These are phyloP conservation scores for Eupeodes corollae DNA, from an alignment of 1,140 invertebrate genomes.

Conservation along the genomic window DNA sequence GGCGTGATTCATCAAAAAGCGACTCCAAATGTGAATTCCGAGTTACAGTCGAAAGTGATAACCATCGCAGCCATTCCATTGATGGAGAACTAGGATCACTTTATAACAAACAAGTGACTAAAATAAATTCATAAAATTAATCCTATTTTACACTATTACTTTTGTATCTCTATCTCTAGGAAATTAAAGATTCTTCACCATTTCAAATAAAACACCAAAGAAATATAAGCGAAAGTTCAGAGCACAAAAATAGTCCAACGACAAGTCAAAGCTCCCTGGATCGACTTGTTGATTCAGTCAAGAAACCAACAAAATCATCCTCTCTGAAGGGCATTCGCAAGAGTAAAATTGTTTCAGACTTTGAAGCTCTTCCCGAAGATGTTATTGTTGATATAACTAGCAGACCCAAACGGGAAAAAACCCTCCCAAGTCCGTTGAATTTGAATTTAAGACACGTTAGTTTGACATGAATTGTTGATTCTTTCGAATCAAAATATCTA, in stretches of 20 bases:
- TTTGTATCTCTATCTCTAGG: too few relatives aligned
- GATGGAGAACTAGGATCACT: slow-evolving; percentile 4
- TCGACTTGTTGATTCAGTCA: not conserved
- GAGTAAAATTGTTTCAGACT: slow-evolving; percentile 27
- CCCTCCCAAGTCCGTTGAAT: slow-evolving; percentile 30
- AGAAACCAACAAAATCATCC: slow-evolving; percentile 19
- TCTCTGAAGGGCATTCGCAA: slow-evolving; percentile 29
- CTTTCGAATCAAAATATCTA: not conserved
- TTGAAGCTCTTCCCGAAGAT: slow-evolving; percentile 32
- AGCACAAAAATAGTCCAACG: too few relatives aligned
- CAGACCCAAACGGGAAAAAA: slow-evolving; percentile 14
- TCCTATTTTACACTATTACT: too few relatives aligned
- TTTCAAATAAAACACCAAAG: too few relatives aligned
- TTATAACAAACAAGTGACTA: too few relatives aligned
- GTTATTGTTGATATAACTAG: slow-evolving; percentile 25
- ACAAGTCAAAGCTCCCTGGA: too few relatives aligned
- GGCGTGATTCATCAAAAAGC: slow-evolving; percentile 32
- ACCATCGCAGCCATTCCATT: slow-evolving; percentile 3
- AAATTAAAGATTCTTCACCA: too few relatives aligned
- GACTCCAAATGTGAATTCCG: slow-evolving; percentile 10
- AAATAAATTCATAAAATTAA: too few relatives aligned
- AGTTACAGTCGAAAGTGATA: slow-evolving; percentile 1
- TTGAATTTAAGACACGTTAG: slow-evolving; percentile 22
- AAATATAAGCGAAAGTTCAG: too few relatives aligned
- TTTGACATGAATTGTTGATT: not conserved